phyloP scores from a whole-genome alignment of 2,888 invertebrate genomes.

The Lithophane ornitopus region DNA sequence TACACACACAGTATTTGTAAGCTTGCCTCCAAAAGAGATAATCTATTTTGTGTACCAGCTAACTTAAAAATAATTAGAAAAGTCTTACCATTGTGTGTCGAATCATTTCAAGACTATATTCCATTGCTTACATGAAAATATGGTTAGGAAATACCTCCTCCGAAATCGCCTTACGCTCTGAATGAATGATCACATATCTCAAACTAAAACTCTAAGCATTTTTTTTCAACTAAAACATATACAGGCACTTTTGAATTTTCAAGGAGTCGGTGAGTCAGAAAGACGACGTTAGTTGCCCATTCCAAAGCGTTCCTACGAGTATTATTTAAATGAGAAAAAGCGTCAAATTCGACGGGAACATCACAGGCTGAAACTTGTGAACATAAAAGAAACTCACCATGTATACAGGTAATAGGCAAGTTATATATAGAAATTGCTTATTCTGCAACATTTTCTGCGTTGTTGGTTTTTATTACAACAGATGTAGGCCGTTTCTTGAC shows the following conservation, averaged over 20 bases:
- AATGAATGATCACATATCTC: neutral
- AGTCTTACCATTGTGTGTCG: neutral
- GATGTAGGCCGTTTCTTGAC: slow-evolving; percentile 44
- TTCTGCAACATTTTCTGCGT: slow-evolving; percentile 42
- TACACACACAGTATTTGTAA: neutral
- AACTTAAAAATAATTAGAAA: neutral
- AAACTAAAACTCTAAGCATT: neutral
- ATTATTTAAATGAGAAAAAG: neutral
- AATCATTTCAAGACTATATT: neutral
- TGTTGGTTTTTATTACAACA: slow-evolving; percentile 51
- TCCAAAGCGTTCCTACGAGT: neutral
- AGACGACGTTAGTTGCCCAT: neutral
- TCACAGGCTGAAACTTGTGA: neutral
- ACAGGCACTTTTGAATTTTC: neutral
- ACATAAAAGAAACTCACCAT: neutral
- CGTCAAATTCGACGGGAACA: neutral
- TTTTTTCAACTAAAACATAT: too few relatives aligned
- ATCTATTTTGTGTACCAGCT: neutral
- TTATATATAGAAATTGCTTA: slow-evolving; percentile 22
- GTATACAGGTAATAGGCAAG: neutral
- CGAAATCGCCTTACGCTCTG: neutral
- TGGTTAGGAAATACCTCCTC: neutral
- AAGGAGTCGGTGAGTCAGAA: neutral
- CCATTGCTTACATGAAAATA: neutral
- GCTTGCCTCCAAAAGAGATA: neutral